Conservation (phyloP, 2,888 invertebrate genomes). For the Amphipyra berbera region DNA sequence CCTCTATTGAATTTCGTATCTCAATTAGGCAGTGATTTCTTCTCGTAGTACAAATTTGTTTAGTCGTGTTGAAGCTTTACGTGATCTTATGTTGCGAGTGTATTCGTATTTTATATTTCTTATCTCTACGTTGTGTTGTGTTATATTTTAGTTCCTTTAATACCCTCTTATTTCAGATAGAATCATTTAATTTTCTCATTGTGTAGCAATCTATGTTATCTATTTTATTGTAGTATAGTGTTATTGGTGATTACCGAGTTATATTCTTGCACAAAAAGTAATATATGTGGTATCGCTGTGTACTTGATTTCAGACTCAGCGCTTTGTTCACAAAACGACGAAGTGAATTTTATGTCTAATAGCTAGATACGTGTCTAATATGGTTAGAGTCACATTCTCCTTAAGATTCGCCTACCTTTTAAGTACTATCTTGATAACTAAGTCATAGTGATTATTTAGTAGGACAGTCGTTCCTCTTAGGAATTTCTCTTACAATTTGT, state of each 20-base stretch:
- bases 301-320: slow-evolving; percentile 48
- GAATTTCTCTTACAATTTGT: slow-evolving; percentile 71
- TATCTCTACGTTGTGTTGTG: slow-evolving; percentile 67
- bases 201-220: slow-evolving; percentile 39
- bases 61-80: slow-evolving; percentile 79
- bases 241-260: slow-evolving; percentile 50
- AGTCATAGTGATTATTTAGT: slow-evolving; percentile 83
- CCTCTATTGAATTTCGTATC: slow-evolving; percentile 60
- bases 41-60: slow-evolving; percentile 85
- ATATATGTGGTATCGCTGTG: slow-evolving; percentile 49
- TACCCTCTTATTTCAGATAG: slow-evolving; percentile 33
- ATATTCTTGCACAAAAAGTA: slow-evolving; percentile 68
- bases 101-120: slow-evolving; percentile 66
- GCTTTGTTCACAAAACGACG: slow-evolving; percentile 52
- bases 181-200: slow-evolving; percentile 37
- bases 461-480: slow-evolving; percentile 73
- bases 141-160: slow-evolving; percentile 60
- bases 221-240: slow-evolving; percentile 49
- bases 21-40: slow-evolving; percentile 74
- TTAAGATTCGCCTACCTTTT: slow-evolving; percentile 78
- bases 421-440: slow-evolving; percentile 83
- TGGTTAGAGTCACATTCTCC: slow-evolving; percentile 68
- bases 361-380: slow-evolving; percentile 71
- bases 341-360: slow-evolving; percentile 55
- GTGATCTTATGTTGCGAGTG: slow-evolving; percentile 68